These are phyloP conservation scores for Tetranychus urticae DNA, from an alignment of 1,140 invertebrate genomes.

Conservation along the genomic window DNA sequence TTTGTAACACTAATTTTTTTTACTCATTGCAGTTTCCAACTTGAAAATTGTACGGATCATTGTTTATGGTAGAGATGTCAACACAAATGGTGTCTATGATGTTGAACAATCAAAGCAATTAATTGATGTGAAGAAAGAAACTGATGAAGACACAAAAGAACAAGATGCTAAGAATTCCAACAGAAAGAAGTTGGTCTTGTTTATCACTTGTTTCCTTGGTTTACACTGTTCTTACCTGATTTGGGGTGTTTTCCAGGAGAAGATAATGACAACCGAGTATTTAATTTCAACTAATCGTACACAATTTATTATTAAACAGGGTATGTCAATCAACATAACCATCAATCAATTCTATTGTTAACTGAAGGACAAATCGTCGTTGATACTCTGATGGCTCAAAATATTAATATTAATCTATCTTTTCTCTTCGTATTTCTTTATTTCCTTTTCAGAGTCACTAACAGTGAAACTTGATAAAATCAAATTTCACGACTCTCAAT, in stretches of 20 bases:
- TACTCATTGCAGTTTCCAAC: background rate
- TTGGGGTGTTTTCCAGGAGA: slow-evolving; percentile 68
- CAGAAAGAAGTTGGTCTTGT: background rate
- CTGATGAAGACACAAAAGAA: background rate
- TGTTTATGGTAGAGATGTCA: slow-evolving; percentile 9
- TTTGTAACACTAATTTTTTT: background rate
- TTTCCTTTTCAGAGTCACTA: too few species aligned
- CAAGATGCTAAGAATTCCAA: background rate
- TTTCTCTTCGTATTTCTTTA: too few species aligned
- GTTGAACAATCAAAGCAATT: background rate
- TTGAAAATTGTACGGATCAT: slow-evolving; percentile 5
- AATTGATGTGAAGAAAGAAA: background rate
- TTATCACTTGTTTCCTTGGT: slow-evolving; percentile 43
- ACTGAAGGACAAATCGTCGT: too few species aligned
- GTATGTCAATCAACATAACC: slow-evolving; percentile 12
- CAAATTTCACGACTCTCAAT: slow-evolving; percentile 69
- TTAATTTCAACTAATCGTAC: slow-evolving; percentile 17
- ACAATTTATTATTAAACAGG: background rate
- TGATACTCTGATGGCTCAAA: too few species aligned
- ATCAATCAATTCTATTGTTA: slow-evolving; percentile 16
- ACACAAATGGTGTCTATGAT: background rate
- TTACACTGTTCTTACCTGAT: slow-evolving; percentile 70
- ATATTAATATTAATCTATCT: too few species aligned
- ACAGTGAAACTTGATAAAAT: background rate
- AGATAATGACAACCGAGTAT: slow-evolving; percentile 39